Conservation (phyloP, 2,888 invertebrate species). For the Eurois occulta region DNA sequence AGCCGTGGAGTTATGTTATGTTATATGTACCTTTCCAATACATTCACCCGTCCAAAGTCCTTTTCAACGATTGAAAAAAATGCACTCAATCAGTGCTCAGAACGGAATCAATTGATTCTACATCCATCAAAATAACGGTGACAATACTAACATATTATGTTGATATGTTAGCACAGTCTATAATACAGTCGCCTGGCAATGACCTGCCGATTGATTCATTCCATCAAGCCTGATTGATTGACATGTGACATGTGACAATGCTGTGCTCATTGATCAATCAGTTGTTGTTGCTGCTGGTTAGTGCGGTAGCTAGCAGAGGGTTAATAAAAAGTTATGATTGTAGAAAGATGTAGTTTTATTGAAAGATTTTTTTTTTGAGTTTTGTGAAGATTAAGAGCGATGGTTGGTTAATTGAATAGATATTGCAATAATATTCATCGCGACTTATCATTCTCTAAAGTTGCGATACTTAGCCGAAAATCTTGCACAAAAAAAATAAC, state of each 20-base stretch:
- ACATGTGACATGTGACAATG: slow-evolving; percentile 58
- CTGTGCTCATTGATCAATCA: slow-evolving; percentile 54
- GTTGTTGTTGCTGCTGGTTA: slow-evolving; percentile 34
- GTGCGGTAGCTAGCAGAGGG: slow-evolving; percentile 8
- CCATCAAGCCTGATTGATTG: slow-evolving; percentile 65
- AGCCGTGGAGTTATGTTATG: not conserved
- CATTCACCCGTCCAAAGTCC: slow-evolving; percentile 39
- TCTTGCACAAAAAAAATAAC: not conserved
- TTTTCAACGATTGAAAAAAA: slow-evolving; percentile 38
- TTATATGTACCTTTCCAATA: not conserved
- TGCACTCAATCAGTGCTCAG: slow-evolving; percentile 38
- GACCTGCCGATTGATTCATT: slow-evolving; percentile 63
- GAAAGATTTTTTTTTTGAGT: not conserved
- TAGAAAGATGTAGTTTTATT: not conserved
- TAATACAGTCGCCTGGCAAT: slow-evolving; percentile 50
- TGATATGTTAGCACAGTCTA: not conserved
- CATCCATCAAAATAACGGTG: slow-evolving; percentile 61
- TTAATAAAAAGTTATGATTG: not conserved
- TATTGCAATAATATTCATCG: no score
- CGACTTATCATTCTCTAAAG: no score
- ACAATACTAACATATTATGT: slow-evolving; percentile 42
- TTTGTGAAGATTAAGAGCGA: not conserved
- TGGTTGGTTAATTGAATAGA: no score
- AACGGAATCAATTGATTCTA: slow-evolving; percentile 48
- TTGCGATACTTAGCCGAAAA: no score